Percentiles rank a stretch among this genome's conserved stretches.
phyloP scores from a whole-genome alignment of 2,113 vertebrate genomes.

The human region DNA sequence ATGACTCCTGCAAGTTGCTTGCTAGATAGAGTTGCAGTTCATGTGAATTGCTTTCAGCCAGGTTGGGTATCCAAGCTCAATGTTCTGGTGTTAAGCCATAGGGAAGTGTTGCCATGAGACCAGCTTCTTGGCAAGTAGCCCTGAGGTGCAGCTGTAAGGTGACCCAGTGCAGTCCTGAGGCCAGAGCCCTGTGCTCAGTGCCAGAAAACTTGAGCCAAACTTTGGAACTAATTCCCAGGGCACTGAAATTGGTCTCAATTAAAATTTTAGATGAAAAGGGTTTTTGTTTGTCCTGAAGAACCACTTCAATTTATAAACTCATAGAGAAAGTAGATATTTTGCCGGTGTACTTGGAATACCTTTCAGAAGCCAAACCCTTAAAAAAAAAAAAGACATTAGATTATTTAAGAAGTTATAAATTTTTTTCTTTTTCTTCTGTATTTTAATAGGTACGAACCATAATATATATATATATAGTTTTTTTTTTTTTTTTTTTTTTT shows the following conservation, averaged over 20 bases:
- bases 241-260: constrained; percentile 62
- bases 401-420: constrained; percentile 44
- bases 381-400: neutral
- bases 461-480: too few species aligned
- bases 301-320: constrained; percentile 59
- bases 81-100: constrained; percentile 19
- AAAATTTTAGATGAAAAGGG: constrained; percentile 65
- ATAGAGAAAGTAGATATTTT: constrained; percentile 43
- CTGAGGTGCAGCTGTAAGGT: constrained; percentile 63
- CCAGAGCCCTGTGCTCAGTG: neutral
- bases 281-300: constrained; percentile 53
- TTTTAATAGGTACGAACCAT: neutral
- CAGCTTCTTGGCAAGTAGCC: constrained; percentile 51
- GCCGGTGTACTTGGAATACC: constrained; percentile 21
- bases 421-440: neutral
- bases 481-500: too few species aligned
- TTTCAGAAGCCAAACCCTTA: constrained; percentile 20
- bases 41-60: neutral
- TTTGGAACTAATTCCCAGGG: constrained; percentile 53
- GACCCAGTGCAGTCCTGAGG: constrained; percentile 43
- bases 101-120: neutral
- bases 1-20: neutral
- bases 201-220: constrained; percentile 63
- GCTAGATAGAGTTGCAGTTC: constrained; percentile 14
- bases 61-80: neutral